Base-by-base conservation (phyloP, 2,888 invertebrate genomes). In the Melitaea athalia region DNA sequence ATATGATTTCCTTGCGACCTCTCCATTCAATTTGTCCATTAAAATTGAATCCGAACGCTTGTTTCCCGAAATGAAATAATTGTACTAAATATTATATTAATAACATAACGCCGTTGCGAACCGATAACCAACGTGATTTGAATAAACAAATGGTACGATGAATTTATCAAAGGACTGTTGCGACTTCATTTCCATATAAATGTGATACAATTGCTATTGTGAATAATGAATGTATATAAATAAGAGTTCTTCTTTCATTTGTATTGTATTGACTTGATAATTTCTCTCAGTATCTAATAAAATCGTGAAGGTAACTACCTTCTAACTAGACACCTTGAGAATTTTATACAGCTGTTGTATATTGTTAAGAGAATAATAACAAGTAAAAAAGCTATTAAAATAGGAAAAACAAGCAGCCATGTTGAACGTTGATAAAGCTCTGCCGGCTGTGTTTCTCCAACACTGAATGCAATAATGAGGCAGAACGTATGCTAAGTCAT, bases 161-260 rank as follows among this genome's bases (percentile, higher is more conserved):
- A 83, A 85, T 85, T 83, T 84, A 85, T 83, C 77, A 80, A 74
- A 72, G 73, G 79, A 79, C 76, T 79, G 77, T 82, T 77, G 79
- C 77, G 72, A 75, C 76, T 77, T 75, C 72, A 87, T 89, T 88
- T 85, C 83, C 87, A 88, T 89, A 86, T 78, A 84, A 80, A 86
- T 85, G 79, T 85, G 85, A 88, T 88, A 86, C 85, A 87, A 83
- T 81, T 64, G 63, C 65, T 69, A 63, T 65, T 69, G 45, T 63
- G 59, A 69, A 69, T 71, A 63, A 64, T 63, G 53, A 64, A 52
- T 52, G 47, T 52, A 42, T 63, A 55, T 62, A 47, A 69, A 68
- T 61, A 64, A 43, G 59, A 14, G 33, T 64, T 59, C 49, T 60
- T 61, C 45, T 61, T 31, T 14, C 12, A 17, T 53, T 45, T 31